These are phyloP conservation scores for Halcyon smyrnensis DNA, from an alignment of 2,797 vertebrate genomes.

Conservation along the genomic window DNA sequence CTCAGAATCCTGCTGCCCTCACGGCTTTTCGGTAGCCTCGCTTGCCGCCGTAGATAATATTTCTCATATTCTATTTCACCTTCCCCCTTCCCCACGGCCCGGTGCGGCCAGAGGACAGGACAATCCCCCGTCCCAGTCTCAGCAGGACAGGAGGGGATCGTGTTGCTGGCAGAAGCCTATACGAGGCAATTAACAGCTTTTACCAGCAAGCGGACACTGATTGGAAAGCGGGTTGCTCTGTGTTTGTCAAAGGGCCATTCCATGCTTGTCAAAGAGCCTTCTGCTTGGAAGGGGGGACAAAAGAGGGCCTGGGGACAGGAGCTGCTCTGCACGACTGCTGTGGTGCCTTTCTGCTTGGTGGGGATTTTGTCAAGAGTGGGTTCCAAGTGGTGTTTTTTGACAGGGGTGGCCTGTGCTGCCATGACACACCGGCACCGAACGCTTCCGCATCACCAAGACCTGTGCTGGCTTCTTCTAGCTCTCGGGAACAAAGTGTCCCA, in stretches of 20 bases:
- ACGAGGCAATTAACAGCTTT: slow-evolving; percentile 49
- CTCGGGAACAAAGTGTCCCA: not conserved
- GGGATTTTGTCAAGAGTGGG: not conserved
- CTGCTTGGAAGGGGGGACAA: not conserved
- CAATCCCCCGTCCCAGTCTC: not conserved
- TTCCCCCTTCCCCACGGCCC: not conserved
- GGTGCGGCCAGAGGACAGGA: not conserved
- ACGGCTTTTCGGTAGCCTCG: not conserved
- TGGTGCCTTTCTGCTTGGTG: not conserved
- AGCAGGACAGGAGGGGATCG: not conserved
- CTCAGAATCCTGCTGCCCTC: slow-evolving; percentile 26
- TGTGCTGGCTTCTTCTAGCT: not conserved
- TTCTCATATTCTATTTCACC: slow-evolving; percentile 15
- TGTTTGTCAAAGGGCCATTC: not conserved
- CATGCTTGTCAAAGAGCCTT: not conserved
- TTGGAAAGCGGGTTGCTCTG: not conserved
- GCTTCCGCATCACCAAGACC: not conserved
- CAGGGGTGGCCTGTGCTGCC: not conserved
- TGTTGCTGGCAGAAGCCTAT: slow-evolving; percentile 39
- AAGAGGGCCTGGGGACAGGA: not conserved
- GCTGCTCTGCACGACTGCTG: not conserved
- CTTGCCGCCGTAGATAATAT: not conserved
- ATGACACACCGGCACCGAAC: not conserved
- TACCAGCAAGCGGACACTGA: not conserved
- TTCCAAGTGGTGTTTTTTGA: not conserved